phyloP scores from a whole-genome alignment of 2,888 invertebrate species.

The Oligia fasciuncula region DNA sequence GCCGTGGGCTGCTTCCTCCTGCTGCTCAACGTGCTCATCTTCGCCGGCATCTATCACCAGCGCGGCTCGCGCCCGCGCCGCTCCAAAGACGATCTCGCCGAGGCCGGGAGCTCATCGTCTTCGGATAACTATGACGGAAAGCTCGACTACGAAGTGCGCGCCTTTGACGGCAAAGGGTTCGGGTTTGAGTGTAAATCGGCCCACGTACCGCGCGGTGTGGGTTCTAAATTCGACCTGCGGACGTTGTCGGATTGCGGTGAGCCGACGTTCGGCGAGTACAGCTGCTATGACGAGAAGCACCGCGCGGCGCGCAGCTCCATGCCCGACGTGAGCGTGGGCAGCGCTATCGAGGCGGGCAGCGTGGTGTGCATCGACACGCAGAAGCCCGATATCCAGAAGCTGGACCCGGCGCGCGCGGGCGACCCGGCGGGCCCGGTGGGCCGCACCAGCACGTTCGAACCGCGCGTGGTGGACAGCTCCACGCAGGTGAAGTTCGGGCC shows the following conservation, averaged over 20 bases:
- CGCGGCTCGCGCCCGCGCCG: slow-evolving; percentile 93
- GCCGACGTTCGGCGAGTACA: slow-evolving; percentile 91
- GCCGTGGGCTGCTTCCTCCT: slow-evolving; percentile 96
- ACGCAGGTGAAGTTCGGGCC: slow-evolving; percentile 89
- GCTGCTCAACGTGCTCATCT: slow-evolving; percentile 95
- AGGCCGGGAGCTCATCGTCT: slow-evolving; percentile 92
- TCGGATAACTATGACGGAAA: slow-evolving; percentile 91
- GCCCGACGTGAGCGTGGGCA: slow-evolving; percentile 90
- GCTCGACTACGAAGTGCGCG: slow-evolving; percentile 87
- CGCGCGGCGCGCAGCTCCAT: slow-evolving; percentile 90
- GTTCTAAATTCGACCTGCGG: slow-evolving; percentile 87
- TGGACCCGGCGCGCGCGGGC: slow-evolving; percentile 78
- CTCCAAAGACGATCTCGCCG: slow-evolving; percentile 94
- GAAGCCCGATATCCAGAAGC: slow-evolving; percentile 88
- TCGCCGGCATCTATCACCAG: slow-evolving; percentile 96
- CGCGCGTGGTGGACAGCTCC: slow-evolving; percentile 87
- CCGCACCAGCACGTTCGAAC: slow-evolving; percentile 87
- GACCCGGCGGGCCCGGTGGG: slow-evolving; percentile 83
- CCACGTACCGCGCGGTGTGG: slow-evolving; percentile 86
- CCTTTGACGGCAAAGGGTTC: slow-evolving; percentile 89
- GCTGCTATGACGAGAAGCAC: slow-evolving; percentile 91
- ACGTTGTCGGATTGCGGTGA: slow-evolving; percentile 89
- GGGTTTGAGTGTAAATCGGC: slow-evolving; percentile 90
- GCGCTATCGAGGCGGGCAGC: slow-evolving; percentile 91
- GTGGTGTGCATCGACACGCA: slow-evolving; percentile 89